phyloP scores from a whole-genome alignment of 2,797 vertebrate genomes.

The Rhadinocentrus ornatus region DNA sequence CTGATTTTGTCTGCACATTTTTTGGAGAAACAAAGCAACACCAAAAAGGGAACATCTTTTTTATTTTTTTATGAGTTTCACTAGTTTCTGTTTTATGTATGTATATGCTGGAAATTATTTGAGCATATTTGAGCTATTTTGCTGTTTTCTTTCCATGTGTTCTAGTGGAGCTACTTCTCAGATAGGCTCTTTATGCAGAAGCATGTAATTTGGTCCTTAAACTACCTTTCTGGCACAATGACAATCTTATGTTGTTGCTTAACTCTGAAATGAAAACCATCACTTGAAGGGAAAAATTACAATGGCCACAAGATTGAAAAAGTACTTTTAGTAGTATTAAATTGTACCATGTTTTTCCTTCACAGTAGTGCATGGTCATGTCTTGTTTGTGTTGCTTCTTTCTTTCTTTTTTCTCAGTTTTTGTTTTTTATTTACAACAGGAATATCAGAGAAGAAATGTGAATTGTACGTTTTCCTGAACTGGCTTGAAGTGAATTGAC shows the following conservation, averaged over 20 bases:
- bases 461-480: too few species aligned
- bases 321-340: neutral
- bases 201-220: slow-evolving; percentile 1
- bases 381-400: too few species aligned
- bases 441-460: too few species aligned
- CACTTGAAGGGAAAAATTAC: neutral
- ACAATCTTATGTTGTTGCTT: slow-evolving; percentile 3
- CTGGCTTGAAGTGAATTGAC: too few species aligned
- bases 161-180: slow-evolving; percentile 13
- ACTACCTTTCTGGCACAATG: neutral
- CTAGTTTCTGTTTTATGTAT: slow-evolving; percentile 8
- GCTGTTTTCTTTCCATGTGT: slow-evolving; percentile 22
- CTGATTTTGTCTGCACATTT: slow-evolving; percentile 41
- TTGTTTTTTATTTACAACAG: too few species aligned
- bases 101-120: slow-evolving; percentile 9
- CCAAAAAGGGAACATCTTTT: too few species aligned
- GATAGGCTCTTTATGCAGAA: slow-evolving; percentile 9
- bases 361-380: neutral
- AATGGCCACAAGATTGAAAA: neutral
- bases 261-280: slow-evolving; percentile 12
- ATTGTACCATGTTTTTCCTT: neutral
- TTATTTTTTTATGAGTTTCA: neutral
- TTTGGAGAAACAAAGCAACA: slow-evolving; percentile 17
- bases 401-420: too few species aligned
- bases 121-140: slow-evolving; percentile 35